Evolutionary conservation across 2,797 vertebrate species (phyloP).

Genomic region (Simalia tracyae): DNA sequence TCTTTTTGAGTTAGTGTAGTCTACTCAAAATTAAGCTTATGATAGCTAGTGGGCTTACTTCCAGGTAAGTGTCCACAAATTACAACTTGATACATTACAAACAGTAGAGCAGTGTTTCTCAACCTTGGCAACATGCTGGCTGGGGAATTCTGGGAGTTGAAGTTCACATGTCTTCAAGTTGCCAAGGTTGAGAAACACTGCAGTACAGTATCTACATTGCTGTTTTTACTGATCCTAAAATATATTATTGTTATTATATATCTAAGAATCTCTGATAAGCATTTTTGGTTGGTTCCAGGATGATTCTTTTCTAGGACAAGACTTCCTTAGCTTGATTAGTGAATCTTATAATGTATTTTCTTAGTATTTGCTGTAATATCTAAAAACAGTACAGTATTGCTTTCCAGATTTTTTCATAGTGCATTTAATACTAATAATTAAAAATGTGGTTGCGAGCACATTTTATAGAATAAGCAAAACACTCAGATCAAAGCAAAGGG

Average conservation of each 20-base stretch:
- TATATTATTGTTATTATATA: background rate
- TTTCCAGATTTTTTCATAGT: background rate
- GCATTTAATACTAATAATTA: background rate
- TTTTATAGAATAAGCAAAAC: background rate
- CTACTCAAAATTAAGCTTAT: background rate
- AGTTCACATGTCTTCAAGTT: no score
- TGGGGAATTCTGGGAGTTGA: no score
- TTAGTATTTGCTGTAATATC: background rate
- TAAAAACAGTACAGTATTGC: background rate
- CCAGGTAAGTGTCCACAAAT: background rate
- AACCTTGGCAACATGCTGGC: no score
- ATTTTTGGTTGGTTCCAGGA: background rate
- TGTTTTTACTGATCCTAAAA: background rate
- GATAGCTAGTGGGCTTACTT: background rate
- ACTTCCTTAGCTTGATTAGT: background rate
- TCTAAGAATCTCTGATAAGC: background rate
- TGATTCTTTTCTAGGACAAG: background rate
- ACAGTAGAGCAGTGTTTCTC: no score
- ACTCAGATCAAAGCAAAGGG: background rate
- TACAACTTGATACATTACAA: background rate
- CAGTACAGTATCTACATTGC: no score
- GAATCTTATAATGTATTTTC: background rate
- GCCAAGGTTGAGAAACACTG: no score
- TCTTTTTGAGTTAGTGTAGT: background rate
- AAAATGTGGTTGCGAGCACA: background rate